These are phyloP conservation scores for Scaptomyza caliginosa DNA, from an alignment of 2,888 invertebrate species.

Conservation along the genomic window DNA sequence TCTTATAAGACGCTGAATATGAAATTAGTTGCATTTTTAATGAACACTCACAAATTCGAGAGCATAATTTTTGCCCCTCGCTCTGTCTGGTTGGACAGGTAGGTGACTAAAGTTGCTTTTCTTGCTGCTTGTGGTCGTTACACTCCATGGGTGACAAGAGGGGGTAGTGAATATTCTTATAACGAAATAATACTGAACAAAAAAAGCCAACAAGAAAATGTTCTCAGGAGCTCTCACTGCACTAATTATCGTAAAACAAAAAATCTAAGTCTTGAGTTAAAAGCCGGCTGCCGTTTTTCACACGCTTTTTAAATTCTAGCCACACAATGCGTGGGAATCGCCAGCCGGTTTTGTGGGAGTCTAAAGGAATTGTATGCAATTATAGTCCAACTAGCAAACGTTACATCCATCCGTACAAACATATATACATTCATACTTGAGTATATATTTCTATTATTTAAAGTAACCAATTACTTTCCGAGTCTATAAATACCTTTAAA, in stretches of 20 bases:
- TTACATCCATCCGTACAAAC: constrained; percentile 16
- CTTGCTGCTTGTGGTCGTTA: constrained; percentile 50
- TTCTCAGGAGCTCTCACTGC: constrained; percentile 71
- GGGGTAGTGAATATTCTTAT: constrained; percentile 39
- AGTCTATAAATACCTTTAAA: neutral
- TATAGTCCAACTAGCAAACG: constrained; percentile 26
- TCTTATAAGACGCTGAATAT: constrained; percentile 78
- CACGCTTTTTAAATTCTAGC: constrained; percentile 80
- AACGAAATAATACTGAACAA: too few relatives aligned
- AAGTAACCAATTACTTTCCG: neutral
- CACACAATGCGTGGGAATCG: constrained; percentile 80
- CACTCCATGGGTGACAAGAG: constrained; percentile 33
- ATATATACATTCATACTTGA: neutral
- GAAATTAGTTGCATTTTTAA: constrained; percentile 78
- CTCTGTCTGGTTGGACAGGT: constrained; percentile 42
- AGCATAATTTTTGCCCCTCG: constrained; percentile 49
- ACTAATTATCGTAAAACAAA: constrained; percentile 76
- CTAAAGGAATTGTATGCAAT: constrained; percentile 59
- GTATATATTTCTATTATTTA: neutral
- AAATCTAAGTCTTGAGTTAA: constrained; percentile 70
- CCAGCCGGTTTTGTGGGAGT: constrained; percentile 69
- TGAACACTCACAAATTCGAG: constrained; percentile 63
- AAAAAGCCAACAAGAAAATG: constrained; percentile 35
- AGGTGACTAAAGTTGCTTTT: constrained; percentile 49
- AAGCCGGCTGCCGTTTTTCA: constrained; percentile 74